A percentile compares a stretch with the other conserved stretches of the same genome.
These are phyloP conservation scores for Pachymerium ferrugineum DNA, from an alignment of 2,888 invertebrate genomes.

Conservation along the genomic window DNA sequence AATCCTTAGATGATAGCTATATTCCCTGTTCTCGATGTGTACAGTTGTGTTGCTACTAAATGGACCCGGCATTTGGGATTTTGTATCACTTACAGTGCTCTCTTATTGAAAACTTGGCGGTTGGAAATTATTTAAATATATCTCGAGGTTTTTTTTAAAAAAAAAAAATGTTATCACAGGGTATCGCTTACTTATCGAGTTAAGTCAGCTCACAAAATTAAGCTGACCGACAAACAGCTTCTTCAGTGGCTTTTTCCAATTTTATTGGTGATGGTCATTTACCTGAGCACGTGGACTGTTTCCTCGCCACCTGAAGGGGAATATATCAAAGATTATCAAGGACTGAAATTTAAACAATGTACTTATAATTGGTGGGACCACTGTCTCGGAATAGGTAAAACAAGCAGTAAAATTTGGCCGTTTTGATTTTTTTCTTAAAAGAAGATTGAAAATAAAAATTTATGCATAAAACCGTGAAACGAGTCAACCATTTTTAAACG, in stretches of 20 bases:
- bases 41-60: slow-evolving; percentile 81
- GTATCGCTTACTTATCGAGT: slow-evolving; percentile 88
- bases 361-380: slow-evolving; percentile 93
- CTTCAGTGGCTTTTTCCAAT: slow-evolving; percentile 91
- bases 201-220: slow-evolving; percentile 86
- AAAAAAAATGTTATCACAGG: slow-evolving; percentile 50
- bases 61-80: slow-evolving; percentile 92
- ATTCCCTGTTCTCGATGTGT: slow-evolving; percentile 76
- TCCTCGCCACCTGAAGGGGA: slow-evolving; percentile 78
- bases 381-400: slow-evolving; percentile 74
- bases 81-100: slow-evolving; percentile 83
- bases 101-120: slow-evolving; percentile 94
- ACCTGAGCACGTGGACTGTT: slow-evolving; percentile 83
- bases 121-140: slow-evolving; percentile 46
- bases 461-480: too few relatives aligned
- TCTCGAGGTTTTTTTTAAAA: not conserved
- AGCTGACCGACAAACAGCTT: slow-evolving; percentile 84
- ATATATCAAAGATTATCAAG: slow-evolving; percentile 64
- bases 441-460: too few relatives aligned
- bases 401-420: not conserved
- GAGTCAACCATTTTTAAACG: too few relatives aligned
- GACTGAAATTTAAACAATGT: slow-evolving; percentile 81
- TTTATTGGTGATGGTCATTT: slow-evolving; percentile 79
- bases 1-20: slow-evolving; percentile 79
- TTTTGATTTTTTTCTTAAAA: not conserved